Evolutionary conservation across 1,140 invertebrate species (phyloP).

Genomic region (Drosophila virilis): DNA sequence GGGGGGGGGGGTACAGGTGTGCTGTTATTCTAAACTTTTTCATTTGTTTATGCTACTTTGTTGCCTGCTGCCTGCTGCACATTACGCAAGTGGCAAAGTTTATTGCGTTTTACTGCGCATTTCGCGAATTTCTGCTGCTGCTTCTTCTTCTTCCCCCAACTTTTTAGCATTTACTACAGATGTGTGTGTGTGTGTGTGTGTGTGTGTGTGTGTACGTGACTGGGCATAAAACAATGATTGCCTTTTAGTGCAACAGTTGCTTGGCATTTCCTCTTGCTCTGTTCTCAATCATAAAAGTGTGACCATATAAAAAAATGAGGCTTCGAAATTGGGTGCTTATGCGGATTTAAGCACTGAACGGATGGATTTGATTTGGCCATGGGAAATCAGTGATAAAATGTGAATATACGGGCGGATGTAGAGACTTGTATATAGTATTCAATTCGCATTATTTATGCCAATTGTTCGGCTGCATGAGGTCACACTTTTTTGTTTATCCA

Average conservation of each 20-base stretch:
- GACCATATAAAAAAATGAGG: slow-evolving; percentile 18
- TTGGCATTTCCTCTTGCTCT: not conserved
- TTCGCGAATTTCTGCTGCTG: slow-evolving; percentile 39
- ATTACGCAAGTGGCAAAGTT: slow-evolving; percentile 71
- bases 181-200: not conserved
- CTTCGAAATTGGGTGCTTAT: not conserved
- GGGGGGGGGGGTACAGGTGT: not conserved
- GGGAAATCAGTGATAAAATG: not conserved
- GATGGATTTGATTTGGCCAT: not conserved
- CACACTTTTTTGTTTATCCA: not conserved
- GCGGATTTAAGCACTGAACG: not conserved
- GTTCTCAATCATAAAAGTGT: slow-evolving; percentile 32
- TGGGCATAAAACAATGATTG: slow-evolving; percentile 33
- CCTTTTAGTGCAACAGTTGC: slow-evolving; percentile 35
- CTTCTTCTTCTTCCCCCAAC: slow-evolving; percentile 13
- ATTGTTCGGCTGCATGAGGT: not conserved
- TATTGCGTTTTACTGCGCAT: slow-evolving; percentile 75
- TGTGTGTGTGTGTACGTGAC: slow-evolving; percentile 29
- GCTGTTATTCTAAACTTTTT: slow-evolving; percentile 58
- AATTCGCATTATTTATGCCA: no score
- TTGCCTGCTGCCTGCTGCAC: slow-evolving; percentile 50
- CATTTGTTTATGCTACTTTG: slow-evolving; percentile 64
- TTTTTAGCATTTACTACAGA: slow-evolving; percentile 44
- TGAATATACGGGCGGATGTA: no score
- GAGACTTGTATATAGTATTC: no score